Evolutionary conservation across 2,888 invertebrate genomes (phyloP).

Genomic region (Cetonia aurata): DNA sequence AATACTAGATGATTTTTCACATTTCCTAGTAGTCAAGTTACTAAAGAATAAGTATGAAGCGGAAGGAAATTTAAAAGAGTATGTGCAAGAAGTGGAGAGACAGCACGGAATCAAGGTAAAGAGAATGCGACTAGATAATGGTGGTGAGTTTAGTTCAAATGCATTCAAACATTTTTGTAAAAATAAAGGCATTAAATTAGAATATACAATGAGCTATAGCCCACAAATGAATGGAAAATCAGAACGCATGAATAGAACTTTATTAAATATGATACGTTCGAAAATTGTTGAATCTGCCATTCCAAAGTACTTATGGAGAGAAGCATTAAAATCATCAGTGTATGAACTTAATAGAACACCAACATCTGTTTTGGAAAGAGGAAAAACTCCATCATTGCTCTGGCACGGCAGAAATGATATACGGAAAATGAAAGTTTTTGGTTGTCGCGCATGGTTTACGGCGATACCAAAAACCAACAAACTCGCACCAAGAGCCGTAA

Average conservation of each 20-base stretch:
- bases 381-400: too few relatives aligned
- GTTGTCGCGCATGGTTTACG: constrained; percentile 50
- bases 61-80: constrained; percentile 27
- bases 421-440: constrained; percentile 49
- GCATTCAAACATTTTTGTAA: constrained; percentile 28
- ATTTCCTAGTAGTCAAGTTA: constrained; percentile 34
- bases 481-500: constrained; percentile 50
- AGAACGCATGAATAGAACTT: constrained; percentile 35
- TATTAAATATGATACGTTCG: constrained; percentile 30
- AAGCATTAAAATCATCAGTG: too few relatives aligned
- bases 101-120: constrained; percentile 30
- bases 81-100: constrained; percentile 26
- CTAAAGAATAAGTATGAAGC: constrained; percentile 32
- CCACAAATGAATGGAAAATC: constrained; percentile 36
- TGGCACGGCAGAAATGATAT: constrained; percentile 37
- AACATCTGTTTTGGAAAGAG: too few relatives aligned
- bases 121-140: constrained; percentile 5
- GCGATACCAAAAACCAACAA: constrained; percentile 50
- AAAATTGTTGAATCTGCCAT: constrained; percentile 33
- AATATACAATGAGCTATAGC: constrained; percentile 37
- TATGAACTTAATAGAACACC: too few relatives aligned
- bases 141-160: constrained; percentile 28
- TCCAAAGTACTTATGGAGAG: constrained; percentile 38
- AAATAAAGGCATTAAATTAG: constrained; percentile 24
- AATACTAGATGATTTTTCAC: constrained; percentile 36